Base-by-base conservation (phyloP, 2,113 vertebrate genomes). In the Parus major region DNA sequence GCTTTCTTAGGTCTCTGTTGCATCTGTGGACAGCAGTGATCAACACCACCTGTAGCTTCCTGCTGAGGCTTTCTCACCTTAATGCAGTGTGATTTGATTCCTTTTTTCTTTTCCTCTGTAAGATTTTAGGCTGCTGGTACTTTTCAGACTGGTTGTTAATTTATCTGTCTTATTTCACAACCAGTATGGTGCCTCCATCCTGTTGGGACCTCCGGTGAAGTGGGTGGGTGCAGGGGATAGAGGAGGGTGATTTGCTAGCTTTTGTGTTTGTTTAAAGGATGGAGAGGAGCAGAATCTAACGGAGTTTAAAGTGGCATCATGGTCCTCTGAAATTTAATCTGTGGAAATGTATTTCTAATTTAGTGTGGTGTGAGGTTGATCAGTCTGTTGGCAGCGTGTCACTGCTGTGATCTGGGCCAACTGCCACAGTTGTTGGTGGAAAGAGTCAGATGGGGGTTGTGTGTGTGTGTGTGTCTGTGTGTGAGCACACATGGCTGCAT, bases 341-440 rank as follows among this genome's bases (percentile, higher is more conserved):
- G 71, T 96, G 93, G 86, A 73, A 94, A 91, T 93, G 91, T 89
- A 92, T 92, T 96, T 95, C 94, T 91, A 87, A 95, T 96, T 87
- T 80, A 81, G 76, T 86, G 87, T 94, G 75, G 66, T 25, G 59
- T 50, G 87, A 94, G 94, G 93, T 84, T 90, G 88, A 85, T 94
- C 79, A 59, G 84, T 71, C 78, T 93, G 94, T 95, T 97, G 93
- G 94, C 92, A 97, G 85, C 39, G 5, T 86, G 93, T 95, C 92
- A 47, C 85, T 88, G 93, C 92, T 88, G 92, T 83, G 93, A 91
- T 92, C 94, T 77, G 85, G 95, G 95, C 93, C 90, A 78, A 93
- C 88, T 96, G 93, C 90, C 93, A 77, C 87, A 63, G 85, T 95
- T 92, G 93, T 94, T 92, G 92, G 90, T 96, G 96, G 88, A 88